A percentile compares a stretch with the other conserved stretches of the same genome.
phyloP scores from a whole-genome alignment of 2,888 invertebrate genomes.

The Leptopterna dolabrata region DNA sequence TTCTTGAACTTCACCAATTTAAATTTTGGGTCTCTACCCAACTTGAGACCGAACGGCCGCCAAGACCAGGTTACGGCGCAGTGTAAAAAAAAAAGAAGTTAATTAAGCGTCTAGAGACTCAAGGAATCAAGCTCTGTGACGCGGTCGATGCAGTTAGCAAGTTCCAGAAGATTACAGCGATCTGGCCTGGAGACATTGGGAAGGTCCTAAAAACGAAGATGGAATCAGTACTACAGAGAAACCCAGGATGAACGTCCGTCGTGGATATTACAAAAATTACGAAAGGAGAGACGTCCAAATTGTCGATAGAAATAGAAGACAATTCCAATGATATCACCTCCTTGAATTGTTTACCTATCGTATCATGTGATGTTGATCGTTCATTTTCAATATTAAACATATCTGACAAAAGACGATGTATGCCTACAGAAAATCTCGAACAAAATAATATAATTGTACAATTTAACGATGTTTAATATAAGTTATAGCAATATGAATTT shows the following conservation, averaged over 20 bases:
- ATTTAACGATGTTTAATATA: too few species aligned
- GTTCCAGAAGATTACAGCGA: not conserved
- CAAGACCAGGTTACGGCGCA: too few species aligned
- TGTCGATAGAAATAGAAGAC: not conserved
- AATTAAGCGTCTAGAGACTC: conserved; percentile 6
- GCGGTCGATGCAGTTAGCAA: not conserved
- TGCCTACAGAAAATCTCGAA: too few species aligned
- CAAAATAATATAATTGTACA: too few species aligned
- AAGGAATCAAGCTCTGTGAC: not conserved
- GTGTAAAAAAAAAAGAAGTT: too few species aligned
- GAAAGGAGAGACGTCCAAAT: not conserved
- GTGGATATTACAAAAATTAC: too few species aligned
- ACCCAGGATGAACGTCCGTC: not conserved
- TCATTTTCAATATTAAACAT: not conserved
- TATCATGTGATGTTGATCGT: not conserved
- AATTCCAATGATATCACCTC: too few species aligned
- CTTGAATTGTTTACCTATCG: not conserved
- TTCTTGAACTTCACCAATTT: too few species aligned
- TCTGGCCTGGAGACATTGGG: not conserved
- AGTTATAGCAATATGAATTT: too few species aligned
- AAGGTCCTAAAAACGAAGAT: not conserved
- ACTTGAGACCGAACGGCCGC: too few species aligned
- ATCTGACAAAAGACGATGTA: not conserved
- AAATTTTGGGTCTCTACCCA: too few species aligned
- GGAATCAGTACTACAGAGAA: not conserved